Percentiles rank a stretch among this genome's conserved stretches.
Evolutionary conservation across 2,113 vertebrate genomes (phyloP).

Genomic region (Tupaia chinensis): DNA sequence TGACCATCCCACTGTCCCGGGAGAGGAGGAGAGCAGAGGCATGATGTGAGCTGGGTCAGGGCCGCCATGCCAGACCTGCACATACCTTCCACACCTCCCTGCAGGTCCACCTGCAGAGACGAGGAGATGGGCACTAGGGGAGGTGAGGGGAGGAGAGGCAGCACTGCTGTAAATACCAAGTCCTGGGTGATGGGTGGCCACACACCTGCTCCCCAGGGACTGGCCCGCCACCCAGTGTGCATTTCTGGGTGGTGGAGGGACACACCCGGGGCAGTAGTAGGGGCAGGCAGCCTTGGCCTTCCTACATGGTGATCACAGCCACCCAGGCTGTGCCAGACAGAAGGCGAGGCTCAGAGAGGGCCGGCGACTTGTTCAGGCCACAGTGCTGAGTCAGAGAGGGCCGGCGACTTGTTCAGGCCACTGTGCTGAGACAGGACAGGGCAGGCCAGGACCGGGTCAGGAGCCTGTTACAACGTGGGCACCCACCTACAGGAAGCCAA

Average conservation of each 20-base stretch:
- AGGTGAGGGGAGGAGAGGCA: neutral
- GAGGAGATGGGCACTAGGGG: neutral
- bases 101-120: neutral
- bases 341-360: neutral
- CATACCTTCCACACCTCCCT: rapidly evolving
- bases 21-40: neutral
- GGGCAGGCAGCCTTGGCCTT: neutral
- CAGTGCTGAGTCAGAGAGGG: neutral
- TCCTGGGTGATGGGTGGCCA: neutral
- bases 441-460: neutral
- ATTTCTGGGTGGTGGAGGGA: neutral
- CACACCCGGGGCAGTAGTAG: neutral
- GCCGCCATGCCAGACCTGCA: neutral
- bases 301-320: neutral
- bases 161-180: neutral
- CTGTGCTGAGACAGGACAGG: neutral
- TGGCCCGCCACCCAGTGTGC: neutral
- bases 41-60: neutral
- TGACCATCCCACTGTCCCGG: neutral
- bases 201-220: neutral
- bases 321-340: too few species aligned
- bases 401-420: neutral
- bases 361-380: too few species aligned
- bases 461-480: too few species aligned
- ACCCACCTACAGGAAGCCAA: neutral